A percentile compares a stretch with the other conserved stretches of the same genome.
phyloP scores from a whole-genome alignment of 2,797 vertebrate genomes.

The Falco columbarius region DNA sequence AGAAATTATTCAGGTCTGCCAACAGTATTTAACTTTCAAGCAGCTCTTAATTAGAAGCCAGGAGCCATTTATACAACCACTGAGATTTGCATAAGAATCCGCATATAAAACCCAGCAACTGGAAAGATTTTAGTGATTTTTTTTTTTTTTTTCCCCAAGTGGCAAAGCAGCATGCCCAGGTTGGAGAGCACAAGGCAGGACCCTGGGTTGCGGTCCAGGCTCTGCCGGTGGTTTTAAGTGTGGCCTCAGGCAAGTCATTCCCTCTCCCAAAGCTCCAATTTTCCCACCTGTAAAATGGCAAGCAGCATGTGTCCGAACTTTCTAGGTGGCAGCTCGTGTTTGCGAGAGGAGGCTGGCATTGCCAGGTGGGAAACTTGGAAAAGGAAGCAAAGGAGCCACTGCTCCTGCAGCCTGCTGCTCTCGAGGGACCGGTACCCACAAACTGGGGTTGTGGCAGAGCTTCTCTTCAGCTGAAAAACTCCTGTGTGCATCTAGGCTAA shows the following conservation, averaged over 20 bases:
- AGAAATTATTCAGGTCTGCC: slow-evolving; percentile 50
- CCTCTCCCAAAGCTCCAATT: background rate
- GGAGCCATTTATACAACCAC: slow-evolving; percentile 46
- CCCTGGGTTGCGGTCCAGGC: background rate
- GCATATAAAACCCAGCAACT: background rate
- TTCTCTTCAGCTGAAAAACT: background rate
- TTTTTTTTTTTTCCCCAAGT: background rate
- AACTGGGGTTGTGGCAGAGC: rapidly evolving
- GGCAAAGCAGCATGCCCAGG: background rate
- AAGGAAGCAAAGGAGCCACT: background rate
- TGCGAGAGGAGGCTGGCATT: background rate
- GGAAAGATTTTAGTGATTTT: background rate
- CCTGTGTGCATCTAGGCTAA: background rate
- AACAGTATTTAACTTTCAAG: slow-evolving; percentile 52
- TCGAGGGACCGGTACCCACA: background rate
- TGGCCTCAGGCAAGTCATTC: background rate
- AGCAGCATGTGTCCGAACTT: rapidly evolving
- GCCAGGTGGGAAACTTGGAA: background rate
- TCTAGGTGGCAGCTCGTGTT: background rate
- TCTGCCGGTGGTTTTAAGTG: background rate
- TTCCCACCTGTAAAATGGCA: background rate
- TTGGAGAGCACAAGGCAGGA: background rate
- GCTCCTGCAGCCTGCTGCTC: background rate
- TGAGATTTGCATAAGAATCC: slow-evolving; percentile 44
- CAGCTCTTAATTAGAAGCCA: slow-evolving; percentile 63